These are phyloP conservation scores for Homarus gammarus DNA, from an alignment of 2,888 invertebrate genomes.

Conservation along the genomic window DNA sequence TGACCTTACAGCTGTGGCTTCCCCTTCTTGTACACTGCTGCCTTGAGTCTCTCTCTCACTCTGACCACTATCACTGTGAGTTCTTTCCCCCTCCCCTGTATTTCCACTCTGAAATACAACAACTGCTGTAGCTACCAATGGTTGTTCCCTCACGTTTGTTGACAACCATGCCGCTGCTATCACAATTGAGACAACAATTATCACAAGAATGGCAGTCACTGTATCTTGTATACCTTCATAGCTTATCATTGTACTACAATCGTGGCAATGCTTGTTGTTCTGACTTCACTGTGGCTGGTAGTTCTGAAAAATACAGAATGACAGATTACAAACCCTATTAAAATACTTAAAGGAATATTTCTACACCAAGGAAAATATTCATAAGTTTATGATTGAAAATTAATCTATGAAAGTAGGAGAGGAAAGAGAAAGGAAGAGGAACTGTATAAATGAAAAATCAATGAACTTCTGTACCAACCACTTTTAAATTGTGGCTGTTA, in stretches of 20 bases:
- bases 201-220: slow-evolving; percentile 51
- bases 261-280: background rate
- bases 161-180: slow-evolving; percentile 67
- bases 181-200: slow-evolving; percentile 50
- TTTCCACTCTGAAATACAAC: slow-evolving; percentile 64
- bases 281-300: background rate
- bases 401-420: too few relatives aligned
- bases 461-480: too few relatives aligned
- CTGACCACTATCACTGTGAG: background rate
- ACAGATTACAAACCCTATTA: background rate
- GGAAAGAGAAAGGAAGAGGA: too few relatives aligned
- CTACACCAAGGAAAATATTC: too few relatives aligned
- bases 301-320: background rate
- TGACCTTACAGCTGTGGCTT: background rate
- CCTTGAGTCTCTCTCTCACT: slow-evolving; percentile 11
- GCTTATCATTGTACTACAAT: slow-evolving; percentile 55
- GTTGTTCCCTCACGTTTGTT: slow-evolving; percentile 68
- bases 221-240: slow-evolving; percentile 61
- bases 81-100: background rate
- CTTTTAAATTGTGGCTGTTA: too few relatives aligned
- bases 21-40: background rate
- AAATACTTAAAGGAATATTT: background rate
- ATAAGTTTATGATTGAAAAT: too few relatives aligned
- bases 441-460: too few relatives aligned
- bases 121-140: slow-evolving; percentile 63